These are phyloP conservation scores for Julus scandinavius DNA, from an alignment of 2,888 invertebrate genomes.

Conservation along the genomic window DNA sequence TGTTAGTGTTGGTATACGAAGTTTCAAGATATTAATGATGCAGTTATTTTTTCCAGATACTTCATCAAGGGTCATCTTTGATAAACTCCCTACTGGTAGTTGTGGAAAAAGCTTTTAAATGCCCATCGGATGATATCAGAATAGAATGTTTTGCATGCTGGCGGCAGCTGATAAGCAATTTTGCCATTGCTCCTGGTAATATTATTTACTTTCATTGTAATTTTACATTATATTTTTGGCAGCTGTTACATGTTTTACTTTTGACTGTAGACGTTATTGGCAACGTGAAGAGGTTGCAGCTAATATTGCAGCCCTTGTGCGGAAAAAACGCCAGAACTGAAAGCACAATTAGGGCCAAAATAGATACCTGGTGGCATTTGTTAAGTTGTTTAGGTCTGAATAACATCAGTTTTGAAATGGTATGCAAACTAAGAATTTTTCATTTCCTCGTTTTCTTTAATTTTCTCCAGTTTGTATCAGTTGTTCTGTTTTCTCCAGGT, in stretches of 20 bases:
- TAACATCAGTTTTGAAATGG: not conserved
- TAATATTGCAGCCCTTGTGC: slow-evolving; percentile 21
- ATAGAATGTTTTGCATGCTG: slow-evolving; percentile 17
- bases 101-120: slow-evolving; percentile 28
- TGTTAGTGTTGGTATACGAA: not conserved
- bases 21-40: not conserved
- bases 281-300: slow-evolving; percentile 12
- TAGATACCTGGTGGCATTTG: slow-evolving; percentile 45
- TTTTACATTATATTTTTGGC: not conserved
- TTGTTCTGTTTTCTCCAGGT: not conserved
- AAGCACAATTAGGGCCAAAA: not conserved
- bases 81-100: not conserved
- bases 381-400: slow-evolving; percentile 29
- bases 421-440: not conserved
- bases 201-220: not conserved
- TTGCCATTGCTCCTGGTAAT: not conserved
- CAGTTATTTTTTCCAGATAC: not conserved
- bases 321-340: not conserved
- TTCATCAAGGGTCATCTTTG: slow-evolving; percentile 21
- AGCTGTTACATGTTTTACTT: not conserved
- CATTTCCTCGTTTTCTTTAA: not conserved
- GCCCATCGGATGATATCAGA: not conserved
- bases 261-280: not conserved
- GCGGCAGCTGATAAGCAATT: not conserved
- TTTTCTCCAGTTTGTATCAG: not conserved